Evolutionary conservation across 2,888 invertebrate genomes (phyloP).

Genomic region (Tipula helvola): DNA sequence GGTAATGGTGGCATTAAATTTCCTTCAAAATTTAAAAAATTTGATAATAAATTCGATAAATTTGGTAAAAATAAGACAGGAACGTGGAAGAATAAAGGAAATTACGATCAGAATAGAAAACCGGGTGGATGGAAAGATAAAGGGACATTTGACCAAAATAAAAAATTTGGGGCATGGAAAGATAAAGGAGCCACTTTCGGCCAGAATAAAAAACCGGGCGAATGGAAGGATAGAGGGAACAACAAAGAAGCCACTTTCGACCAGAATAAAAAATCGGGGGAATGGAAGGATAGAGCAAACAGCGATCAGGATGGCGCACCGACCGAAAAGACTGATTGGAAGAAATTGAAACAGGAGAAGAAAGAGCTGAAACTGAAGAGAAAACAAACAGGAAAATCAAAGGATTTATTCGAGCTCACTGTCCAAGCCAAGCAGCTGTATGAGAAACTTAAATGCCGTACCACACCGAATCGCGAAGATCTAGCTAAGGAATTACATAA

Average conservation of each 20-base stretch:
- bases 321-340: conserved; percentile 54
- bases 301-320: conserved; percentile 35
- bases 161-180: conserved; percentile 38
- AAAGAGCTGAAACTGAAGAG: conserved; percentile 54
- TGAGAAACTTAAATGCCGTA: conserved; percentile 41
- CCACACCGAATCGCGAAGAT: conserved; percentile 40
- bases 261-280: conserved; percentile 19
- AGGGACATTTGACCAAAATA: neutral
- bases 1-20: conserved; percentile 13
- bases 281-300: conserved; percentile 59
- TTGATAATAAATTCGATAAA: conserved; percentile 11
- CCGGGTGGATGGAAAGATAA: no score
- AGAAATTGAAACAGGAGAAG: conserved; percentile 60
- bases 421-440: conserved; percentile 45
- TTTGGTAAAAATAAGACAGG: neutral
- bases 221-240: conserved; percentile 52
- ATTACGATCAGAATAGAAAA: no score
- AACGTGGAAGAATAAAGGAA: no score
- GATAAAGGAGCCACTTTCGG: conserved; percentile 42
- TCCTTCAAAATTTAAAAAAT: neutral
- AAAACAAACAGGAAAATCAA: conserved; percentile 42
- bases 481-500: conserved; percentile 45
- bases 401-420: conserved; percentile 40
- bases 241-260: neutral
- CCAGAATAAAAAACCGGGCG: conserved; percentile 19